These are phyloP conservation scores for Phthorimaea operculella DNA, from an alignment of 1,140 invertebrate species.

Conservation along the genomic window DNA sequence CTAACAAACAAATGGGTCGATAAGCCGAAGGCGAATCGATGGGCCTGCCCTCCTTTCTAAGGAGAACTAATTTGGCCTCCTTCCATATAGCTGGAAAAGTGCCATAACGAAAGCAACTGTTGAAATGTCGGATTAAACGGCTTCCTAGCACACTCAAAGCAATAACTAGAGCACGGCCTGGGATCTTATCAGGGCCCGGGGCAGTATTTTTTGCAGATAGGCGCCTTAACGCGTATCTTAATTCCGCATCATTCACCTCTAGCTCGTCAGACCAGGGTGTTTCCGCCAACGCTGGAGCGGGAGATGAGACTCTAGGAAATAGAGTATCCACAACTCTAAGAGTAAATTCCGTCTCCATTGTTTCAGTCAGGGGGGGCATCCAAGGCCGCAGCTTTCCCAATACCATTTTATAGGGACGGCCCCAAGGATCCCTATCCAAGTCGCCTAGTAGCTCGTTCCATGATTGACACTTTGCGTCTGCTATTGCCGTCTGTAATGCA, in stretches of 20 bases:
- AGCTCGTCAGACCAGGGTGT: slow-evolving; percentile 5
- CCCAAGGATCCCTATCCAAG: slow-evolving; percentile 34
- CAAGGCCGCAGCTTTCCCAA: slow-evolving; percentile 15
- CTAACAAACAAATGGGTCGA: slow-evolving; percentile 34
- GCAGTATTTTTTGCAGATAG: slow-evolving; percentile 9
- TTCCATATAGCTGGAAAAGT: no score
- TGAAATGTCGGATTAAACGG: no score
- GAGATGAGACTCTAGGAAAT: slow-evolving; percentile 15
- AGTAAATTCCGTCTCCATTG: slow-evolving; percentile 10
- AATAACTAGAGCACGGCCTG: no score
- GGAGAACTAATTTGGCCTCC: no score
- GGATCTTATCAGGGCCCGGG: slow-evolving; percentile 13
- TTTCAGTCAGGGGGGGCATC: slow-evolving; percentile 19
- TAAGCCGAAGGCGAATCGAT: slow-evolving; percentile 20
- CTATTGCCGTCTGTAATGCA: slow-evolving; percentile 13
- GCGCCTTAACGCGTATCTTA: not conserved
- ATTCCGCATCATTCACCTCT: slow-evolving; percentile 5
- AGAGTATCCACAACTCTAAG: slow-evolving; percentile 15
- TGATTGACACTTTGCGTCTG: slow-evolving; percentile 10
- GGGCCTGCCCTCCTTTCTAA: no score
- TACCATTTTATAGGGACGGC: slow-evolving; percentile 24
- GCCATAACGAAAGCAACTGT: no score
- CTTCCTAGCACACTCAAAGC: no score
- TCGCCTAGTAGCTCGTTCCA: slow-evolving; percentile 19
- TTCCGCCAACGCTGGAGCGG: not conserved